Evolutionary conservation across 2,888 invertebrate genomes (phyloP).

Genomic region (Thymelicus sylvestris): DNA sequence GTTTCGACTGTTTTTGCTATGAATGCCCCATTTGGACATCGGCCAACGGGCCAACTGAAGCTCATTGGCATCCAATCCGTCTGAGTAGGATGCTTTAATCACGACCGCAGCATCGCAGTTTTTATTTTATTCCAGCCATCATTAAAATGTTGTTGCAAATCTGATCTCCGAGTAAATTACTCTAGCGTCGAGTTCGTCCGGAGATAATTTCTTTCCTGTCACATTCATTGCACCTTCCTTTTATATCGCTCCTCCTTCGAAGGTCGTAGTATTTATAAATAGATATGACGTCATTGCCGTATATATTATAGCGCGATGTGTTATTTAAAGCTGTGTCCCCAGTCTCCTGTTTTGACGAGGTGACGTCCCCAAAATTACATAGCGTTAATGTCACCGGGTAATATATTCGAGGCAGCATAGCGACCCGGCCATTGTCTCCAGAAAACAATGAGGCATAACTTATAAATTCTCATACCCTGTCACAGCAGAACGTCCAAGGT

Average conservation of each 20-base stretch:
- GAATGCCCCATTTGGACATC: slow-evolving; percentile 35
- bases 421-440: slow-evolving; percentile 42
- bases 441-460: slow-evolving; percentile 44
- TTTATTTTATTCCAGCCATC: slow-evolving; percentile 27
- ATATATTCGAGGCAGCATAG: slow-evolving; percentile 39
- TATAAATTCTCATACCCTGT: slow-evolving; percentile 46
- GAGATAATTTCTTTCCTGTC: slow-evolving; percentile 34
- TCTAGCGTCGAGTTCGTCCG: slow-evolving; percentile 24
- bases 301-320: not conserved
- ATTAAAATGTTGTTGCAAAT: slow-evolving; percentile 33
- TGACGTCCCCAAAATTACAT: slow-evolving; percentile 36
- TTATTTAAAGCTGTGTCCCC: slow-evolving; percentile 19
- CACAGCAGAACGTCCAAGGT: slow-evolving; percentile 37
- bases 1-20: slow-evolving; percentile 38
- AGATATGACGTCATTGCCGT: not conserved
- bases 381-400: slow-evolving; percentile 34
- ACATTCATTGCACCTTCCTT: slow-evolving; percentile 17
- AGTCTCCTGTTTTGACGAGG: slow-evolving; percentile 26
- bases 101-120: slow-evolving; percentile 30
- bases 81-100: slow-evolving; percentile 34
- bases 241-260: slow-evolving; percentile 9
- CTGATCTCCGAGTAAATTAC: slow-evolving; percentile 35
- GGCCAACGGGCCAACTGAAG: slow-evolving; percentile 34
- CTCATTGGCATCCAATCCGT: slow-evolving; percentile 37
- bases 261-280: not conserved